Conservation (phyloP, 2,888 invertebrate genomes). For the Dugesia japonica region DNA sequence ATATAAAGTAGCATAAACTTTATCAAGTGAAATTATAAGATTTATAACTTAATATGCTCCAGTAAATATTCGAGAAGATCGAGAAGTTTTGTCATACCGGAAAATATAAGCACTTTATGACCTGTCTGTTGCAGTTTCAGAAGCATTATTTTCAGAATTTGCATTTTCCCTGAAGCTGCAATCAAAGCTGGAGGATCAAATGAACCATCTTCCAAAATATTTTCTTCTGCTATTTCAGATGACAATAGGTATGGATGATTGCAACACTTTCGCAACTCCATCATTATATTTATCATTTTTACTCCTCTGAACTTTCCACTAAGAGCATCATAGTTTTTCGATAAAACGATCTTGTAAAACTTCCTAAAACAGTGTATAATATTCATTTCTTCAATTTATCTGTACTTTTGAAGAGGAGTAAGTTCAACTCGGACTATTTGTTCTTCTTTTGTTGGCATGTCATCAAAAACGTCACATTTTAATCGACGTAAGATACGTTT, state of each 20-base stretch:
- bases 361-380: too few species aligned
- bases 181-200: slow-evolving; percentile 76
- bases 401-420: slow-evolving; percentile 76
- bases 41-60: slow-evolving; percentile 81
- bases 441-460: slow-evolving; percentile 97
- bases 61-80: slow-evolving; percentile 93
- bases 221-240: slow-evolving; percentile 60
- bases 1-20: background rate
- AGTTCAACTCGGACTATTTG: slow-evolving; percentile 95
- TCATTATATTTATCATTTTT: slow-evolving; percentile 91
- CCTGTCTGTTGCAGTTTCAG: slow-evolving; percentile 71
- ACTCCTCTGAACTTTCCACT: slow-evolving; percentile 50
- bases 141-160: slow-evolving; percentile 79
- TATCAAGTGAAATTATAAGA: too few species aligned
- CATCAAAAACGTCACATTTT: slow-evolving; percentile 87
- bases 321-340: slow-evolving; percentile 11
- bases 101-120: slow-evolving; percentile 90
- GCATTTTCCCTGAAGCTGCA: slow-evolving; percentile 83
- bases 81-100: slow-evolving; percentile 97
- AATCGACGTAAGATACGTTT: slow-evolving; percentile 93
- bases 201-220: slow-evolving; percentile 64
- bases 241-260: slow-evolving; percentile 97
- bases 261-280: slow-evolving; percentile 98
- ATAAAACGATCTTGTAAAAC: background rate
- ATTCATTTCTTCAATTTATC: too few species aligned